Evolutionary conservation across 2,888 invertebrate genomes (phyloP).

Genomic region (Pseudococcus longispinus): DNA sequence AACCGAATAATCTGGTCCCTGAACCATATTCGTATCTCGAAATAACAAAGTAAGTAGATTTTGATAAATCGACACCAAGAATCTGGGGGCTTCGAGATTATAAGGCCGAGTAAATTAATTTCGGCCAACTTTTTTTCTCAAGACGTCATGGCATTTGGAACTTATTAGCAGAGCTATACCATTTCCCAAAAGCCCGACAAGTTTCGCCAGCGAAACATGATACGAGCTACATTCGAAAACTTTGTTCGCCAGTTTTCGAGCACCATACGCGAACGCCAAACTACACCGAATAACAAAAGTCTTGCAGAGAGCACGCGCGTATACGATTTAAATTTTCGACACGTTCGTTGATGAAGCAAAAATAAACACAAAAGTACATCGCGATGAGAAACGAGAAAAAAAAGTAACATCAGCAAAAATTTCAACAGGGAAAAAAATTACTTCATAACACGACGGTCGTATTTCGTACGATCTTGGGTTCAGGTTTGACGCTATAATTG

Average conservation of each 20-base stretch:
- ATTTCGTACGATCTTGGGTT: neutral
- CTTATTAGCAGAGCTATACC: neutral
- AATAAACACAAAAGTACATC: slow-evolving; percentile 2
- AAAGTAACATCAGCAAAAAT: neutral
- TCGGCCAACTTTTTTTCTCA: neutral
- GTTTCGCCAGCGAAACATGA: neutral
- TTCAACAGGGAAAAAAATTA: neutral
- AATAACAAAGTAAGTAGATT: neutral
- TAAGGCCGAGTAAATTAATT: neutral
- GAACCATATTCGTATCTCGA: neutral
- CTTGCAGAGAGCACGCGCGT: neutral
- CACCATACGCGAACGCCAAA: neutral
- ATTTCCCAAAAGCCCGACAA: neutral
- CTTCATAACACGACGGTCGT: slow-evolving; percentile 17
- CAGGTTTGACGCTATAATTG: neutral
- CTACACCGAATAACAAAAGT: neutral
- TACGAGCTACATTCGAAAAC: neutral
- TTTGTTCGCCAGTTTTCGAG: neutral
- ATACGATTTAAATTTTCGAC: neutral
- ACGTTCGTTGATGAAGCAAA: slow-evolving; percentile 28
- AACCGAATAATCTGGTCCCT: neutral
- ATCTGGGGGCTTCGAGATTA: neutral
- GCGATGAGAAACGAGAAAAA: neutral
- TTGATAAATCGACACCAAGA: neutral
- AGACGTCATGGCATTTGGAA: neutral